These are phyloP conservation scores for Platysternon megacephalum DNA, from an alignment of 2,113 vertebrate species.

Conservation along the genomic window DNA sequence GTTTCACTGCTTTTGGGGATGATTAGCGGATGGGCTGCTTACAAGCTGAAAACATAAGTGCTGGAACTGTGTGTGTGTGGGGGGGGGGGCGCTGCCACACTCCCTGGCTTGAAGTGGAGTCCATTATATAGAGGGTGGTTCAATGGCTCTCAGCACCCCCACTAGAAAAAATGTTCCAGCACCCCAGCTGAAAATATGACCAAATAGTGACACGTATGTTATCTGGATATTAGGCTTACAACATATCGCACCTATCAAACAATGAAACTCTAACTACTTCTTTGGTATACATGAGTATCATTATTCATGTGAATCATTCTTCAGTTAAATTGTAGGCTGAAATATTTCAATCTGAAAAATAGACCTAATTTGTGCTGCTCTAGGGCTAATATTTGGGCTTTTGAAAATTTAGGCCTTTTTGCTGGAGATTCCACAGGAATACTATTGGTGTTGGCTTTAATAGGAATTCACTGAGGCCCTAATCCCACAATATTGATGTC, in stretches of 20 bases:
- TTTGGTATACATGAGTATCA: constrained; percentile 12
- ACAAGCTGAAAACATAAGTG: background rate
- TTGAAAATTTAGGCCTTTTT: background rate
- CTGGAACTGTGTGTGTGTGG: background rate
- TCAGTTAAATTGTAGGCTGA: background rate
- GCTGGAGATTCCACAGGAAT: background rate
- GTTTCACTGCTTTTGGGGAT: constrained; percentile 16
- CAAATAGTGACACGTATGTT: background rate
- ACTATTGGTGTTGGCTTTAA: background rate
- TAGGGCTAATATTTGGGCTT: background rate
- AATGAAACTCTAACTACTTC: constrained; percentile 55
- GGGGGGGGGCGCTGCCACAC: no score
- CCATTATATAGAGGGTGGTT: no score
- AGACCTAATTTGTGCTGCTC: constrained; percentile 12
- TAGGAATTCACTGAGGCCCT: background rate
- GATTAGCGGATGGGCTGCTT: constrained; percentile 16
- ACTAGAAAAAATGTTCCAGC: no score
- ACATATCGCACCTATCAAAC: constrained; percentile 35
- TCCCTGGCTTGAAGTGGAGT: no score
- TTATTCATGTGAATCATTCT: background rate
- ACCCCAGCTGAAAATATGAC: background rate
- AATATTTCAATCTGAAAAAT: constrained; percentile 10
- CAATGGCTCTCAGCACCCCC: no score
- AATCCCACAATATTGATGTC: background rate
- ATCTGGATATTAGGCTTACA: background rate